Percentiles rank a stretch among this genome's conserved stretches.
These are phyloP conservation scores for Drosophila heteroneura DNA, from an alignment of 2,888 invertebrate species.

Conservation along the genomic window DNA sequence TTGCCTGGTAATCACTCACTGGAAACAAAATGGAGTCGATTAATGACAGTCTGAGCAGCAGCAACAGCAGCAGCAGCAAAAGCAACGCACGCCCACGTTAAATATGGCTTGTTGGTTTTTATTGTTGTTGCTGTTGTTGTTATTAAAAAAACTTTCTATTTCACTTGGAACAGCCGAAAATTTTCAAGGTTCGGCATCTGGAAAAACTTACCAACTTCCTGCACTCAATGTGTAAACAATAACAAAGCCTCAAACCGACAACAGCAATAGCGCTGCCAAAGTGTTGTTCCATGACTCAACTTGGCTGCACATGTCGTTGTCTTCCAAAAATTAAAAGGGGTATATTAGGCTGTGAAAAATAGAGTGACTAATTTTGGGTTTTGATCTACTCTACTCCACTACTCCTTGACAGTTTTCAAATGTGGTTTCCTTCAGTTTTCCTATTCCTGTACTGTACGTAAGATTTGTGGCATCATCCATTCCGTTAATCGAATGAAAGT, in stretches of 20 bases:
- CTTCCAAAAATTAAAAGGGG: not conserved
- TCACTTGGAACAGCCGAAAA: slow-evolving; percentile 54
- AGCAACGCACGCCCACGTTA: slow-evolving; percentile 42
- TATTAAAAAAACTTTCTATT: slow-evolving; percentile 70
- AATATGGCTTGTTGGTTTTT: slow-evolving; percentile 20
- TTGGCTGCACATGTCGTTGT: slow-evolving; percentile 34
- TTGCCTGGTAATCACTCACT: slow-evolving; percentile 55
- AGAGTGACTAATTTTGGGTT: not conserved
- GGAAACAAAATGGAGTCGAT: slow-evolving; percentile 76
- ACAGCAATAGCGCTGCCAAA: slow-evolving; percentile 28
- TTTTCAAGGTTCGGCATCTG: slow-evolving; percentile 72
- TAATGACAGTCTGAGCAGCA: slow-evolving; percentile 55
- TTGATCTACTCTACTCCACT: not conserved
- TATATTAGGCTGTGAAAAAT: not conserved
- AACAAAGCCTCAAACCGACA: slow-evolving; percentile 19
- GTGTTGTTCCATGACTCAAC: slow-evolving; percentile 62
- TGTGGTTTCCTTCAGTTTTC: not conserved
- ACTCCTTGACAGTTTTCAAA: not conserved
- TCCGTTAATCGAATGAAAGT: not conserved
- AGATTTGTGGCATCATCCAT: not conserved
- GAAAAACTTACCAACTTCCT: slow-evolving; percentile 51
- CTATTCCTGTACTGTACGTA: not conserved
- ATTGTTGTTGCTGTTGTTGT: slow-evolving; percentile 12
- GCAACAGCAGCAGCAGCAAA: slow-evolving; percentile 21
- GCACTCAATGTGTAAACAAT: slow-evolving; percentile 48